Evolutionary conservation across 2,113 vertebrate genomes (phyloP), one percentile per base, ranked within the genome.

Genomic region (Enhydra lutris): DNA sequence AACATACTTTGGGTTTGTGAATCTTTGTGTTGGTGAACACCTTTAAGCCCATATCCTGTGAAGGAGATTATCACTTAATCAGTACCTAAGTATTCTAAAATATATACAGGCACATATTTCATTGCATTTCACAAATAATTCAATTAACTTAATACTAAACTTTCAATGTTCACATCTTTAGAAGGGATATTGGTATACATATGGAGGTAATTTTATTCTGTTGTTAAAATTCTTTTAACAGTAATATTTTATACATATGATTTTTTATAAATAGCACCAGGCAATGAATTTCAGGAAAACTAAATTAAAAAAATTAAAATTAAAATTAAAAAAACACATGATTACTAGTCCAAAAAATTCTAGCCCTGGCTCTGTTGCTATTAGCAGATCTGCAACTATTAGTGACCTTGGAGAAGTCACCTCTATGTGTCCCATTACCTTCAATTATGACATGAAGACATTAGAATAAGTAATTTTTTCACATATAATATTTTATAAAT

Each of bases 1-100:
- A 0, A n/a, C 95, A 98, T 61, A 98, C 1, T 69, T 97, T 95
- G 93, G 98, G 98, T 86, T 98, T 98, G 63, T 69, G 97, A 96
- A 99, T 98, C 95, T 98, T 98, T 95, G 97, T 96, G 93, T 98
- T 99, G 50, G 99, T 99, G 76, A 99, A 98, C 90, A 98, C 98
- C 94, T 97, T 99, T 95, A 99, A 98, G 93, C 98, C 98, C 97
- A 98, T 94, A 45, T 95, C 96, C 99, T 99, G 91, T 74, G 82
- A 98, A 98, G 86, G 39, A 98, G 97, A 98, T 69, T 69, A 96
- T 97, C 69, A 97, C 24, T 42, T 61, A 12, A 96, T 97, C 21
- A 98, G 92, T 96, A 91, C 20, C 23, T 36, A 97, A 57, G 52
- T 55, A 78, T 83, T 85, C 69, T 69, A 71, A 95, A 63, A 92